phyloP scores from a whole-genome alignment of 1,140 invertebrate species.

The Odontomachus brunneus region DNA sequence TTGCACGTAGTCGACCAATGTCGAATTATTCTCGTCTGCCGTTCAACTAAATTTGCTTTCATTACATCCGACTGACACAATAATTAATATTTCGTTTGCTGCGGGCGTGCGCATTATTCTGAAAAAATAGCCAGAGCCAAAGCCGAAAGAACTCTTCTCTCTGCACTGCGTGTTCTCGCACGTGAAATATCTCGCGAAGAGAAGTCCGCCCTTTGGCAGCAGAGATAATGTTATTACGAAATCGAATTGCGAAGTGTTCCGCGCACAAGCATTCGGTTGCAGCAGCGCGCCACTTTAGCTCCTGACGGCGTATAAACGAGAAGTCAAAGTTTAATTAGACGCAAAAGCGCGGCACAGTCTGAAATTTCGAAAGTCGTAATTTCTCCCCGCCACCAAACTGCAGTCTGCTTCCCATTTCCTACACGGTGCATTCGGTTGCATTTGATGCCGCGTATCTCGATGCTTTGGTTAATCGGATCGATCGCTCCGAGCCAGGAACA shows the following conservation, averaged over 20 bases:
- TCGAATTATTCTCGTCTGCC: not conserved
- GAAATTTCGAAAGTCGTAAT: conserved; percentile 54
- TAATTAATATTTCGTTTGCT: not conserved
- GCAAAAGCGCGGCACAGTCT: conserved; percentile 29
- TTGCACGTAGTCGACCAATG: not conserved
- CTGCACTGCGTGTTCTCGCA: not conserved
- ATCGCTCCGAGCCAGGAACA: not conserved
- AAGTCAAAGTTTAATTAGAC: conserved; percentile 53
- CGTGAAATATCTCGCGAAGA: conserved; percentile 23
- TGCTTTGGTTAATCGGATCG: conserved; percentile 2
- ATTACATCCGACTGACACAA: not conserved
- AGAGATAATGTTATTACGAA: conserved; percentile 44
- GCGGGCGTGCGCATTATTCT: no score
- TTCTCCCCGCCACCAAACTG: conserved; percentile 10
- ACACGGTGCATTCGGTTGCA: not conserved
- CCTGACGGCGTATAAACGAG: conserved; percentile 44
- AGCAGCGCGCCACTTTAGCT: conserved; percentile 29
- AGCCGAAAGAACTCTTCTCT: not conserved
- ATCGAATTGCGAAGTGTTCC: conserved; percentile 45
- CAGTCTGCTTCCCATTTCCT: conserved; percentile 7
- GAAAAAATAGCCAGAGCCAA: not conserved
- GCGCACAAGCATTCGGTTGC: conserved; percentile 24
- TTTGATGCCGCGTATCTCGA: conserved; percentile 16
- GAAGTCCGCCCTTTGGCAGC: conserved; percentile 11
- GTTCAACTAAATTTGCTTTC: not conserved